Percentiles rank a stretch among this genome's conserved stretches.
phyloP scores from a whole-genome alignment of 2,888 invertebrate species.

The Ferrisia virgata region DNA sequence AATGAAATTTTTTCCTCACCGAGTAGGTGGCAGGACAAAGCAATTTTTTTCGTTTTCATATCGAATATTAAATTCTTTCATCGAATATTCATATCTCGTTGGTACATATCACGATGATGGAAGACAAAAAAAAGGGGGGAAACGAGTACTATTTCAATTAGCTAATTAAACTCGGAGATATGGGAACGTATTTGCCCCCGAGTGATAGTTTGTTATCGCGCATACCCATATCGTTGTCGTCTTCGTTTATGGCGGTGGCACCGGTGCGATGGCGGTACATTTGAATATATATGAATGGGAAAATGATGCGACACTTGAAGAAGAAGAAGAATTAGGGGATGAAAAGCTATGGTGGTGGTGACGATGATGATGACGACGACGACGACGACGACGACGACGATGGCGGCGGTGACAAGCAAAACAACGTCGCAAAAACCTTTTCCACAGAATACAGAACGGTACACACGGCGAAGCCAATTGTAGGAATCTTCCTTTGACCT shows the following conservation, averaged over 20 bases:
- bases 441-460: background rate
- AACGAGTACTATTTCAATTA: background rate
- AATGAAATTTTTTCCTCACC: background rate
- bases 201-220: too few relatives aligned
- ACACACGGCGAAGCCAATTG: background rate
- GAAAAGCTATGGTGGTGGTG: too few relatives aligned
- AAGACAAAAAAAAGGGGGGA: background rate
- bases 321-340: too few relatives aligned
- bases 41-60: background rate
- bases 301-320: background rate
- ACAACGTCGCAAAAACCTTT: constrained; percentile 3
- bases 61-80: background rate
- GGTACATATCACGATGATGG: background rate
- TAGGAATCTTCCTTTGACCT: constrained; percentile 37
- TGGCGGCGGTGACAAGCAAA: background rate
- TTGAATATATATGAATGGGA: constrained; percentile 7
- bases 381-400: background rate
- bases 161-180: background rate
- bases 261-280: background rate
- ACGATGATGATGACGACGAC: too few relatives aligned
- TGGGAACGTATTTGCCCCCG: background rate
- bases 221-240: background rate
- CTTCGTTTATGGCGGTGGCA: too few relatives aligned
- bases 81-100: background rate
- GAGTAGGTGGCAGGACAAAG: background rate